Percentiles rank a stretch among this genome's conserved stretches.
phyloP scores from a whole-genome alignment of 2,113 vertebrate genomes.

The Anolis carolinensis region DNA sequence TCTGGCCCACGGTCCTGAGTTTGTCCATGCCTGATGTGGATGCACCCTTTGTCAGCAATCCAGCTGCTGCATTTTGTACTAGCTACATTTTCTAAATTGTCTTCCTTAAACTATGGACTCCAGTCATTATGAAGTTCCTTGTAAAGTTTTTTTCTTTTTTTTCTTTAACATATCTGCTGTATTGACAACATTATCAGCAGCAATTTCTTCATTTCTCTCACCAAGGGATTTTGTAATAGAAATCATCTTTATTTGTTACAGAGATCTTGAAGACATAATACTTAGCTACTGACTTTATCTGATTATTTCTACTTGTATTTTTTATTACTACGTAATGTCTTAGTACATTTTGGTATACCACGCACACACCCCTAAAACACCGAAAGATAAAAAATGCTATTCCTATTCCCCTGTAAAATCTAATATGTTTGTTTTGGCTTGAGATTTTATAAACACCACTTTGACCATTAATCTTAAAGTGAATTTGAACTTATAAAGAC shows the following conservation, averaged over 20 bases:
- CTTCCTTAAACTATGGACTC: neutral
- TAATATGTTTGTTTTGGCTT: neutral
- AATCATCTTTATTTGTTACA: neutral
- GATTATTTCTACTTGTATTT: neutral
- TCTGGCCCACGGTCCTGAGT: too few species aligned
- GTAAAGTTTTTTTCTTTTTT: neutral
- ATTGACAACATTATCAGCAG: neutral
- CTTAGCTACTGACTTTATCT: neutral
- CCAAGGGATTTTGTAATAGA: neutral
- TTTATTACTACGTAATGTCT: neutral
- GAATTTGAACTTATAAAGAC: neutral
- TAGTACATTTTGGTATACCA: neutral
- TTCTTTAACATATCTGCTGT: neutral
- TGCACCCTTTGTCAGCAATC: too few species aligned
- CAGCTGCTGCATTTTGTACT: too few species aligned
- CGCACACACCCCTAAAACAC: neutral
- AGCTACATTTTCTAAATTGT: too few species aligned
- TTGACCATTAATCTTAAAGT: neutral
- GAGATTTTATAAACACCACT: neutral
- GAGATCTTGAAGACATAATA: slow-evolving; percentile 2
- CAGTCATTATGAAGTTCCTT: neutral
- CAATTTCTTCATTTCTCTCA: neutral
- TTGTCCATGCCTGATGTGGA: too few species aligned
- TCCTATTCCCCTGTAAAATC: neutral
- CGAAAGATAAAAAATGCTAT: neutral